A percentile compares a stretch with the other conserved stretches of the same genome.
Evolutionary conservation across 2,888 invertebrate genomes (phyloP).

Genomic region (Camponotus fellah): DNA sequence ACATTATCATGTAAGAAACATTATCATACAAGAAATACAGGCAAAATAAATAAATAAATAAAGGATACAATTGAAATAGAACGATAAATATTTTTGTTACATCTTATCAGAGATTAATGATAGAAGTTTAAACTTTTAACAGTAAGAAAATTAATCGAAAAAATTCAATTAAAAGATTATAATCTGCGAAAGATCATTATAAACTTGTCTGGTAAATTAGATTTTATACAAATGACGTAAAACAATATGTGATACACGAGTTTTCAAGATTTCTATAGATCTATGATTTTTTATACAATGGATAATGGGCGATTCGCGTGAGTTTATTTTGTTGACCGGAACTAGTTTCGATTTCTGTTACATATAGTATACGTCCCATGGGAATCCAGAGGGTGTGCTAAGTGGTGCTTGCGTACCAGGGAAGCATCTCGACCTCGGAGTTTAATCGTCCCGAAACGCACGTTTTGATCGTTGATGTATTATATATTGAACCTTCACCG

Average conservation of each 20-base stretch:
- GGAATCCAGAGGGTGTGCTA: conserved; percentile 82
- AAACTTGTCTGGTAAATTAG: background rate
- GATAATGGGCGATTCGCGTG: background rate
- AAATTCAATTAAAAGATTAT: background rate
- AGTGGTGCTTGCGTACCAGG: conserved; percentile 81
- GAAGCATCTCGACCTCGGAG: conserved; percentile 68
- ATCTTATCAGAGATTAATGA: background rate
- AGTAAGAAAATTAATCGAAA: background rate
- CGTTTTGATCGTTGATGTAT: conserved; percentile 59
- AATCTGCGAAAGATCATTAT: background rate
- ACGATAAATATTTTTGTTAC: background rate
- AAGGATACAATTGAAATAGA: background rate
- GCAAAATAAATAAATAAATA: background rate
- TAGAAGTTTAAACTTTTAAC: background rate
- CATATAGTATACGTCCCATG: conserved; percentile 73
- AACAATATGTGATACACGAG: background rate
- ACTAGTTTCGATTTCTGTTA: conserved; percentile 41
- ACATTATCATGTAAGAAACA: background rate
- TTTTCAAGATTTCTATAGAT: background rate
- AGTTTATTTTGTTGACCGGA: background rate
- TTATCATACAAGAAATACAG: background rate
- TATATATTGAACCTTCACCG: conserved; percentile 33
- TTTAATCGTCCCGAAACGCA: conserved; percentile 57
- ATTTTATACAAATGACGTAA: background rate
- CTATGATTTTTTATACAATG: background rate